Conservation (phyloP, 1,140 invertebrate genomes). For the Ruditapes philippinarum region DNA sequence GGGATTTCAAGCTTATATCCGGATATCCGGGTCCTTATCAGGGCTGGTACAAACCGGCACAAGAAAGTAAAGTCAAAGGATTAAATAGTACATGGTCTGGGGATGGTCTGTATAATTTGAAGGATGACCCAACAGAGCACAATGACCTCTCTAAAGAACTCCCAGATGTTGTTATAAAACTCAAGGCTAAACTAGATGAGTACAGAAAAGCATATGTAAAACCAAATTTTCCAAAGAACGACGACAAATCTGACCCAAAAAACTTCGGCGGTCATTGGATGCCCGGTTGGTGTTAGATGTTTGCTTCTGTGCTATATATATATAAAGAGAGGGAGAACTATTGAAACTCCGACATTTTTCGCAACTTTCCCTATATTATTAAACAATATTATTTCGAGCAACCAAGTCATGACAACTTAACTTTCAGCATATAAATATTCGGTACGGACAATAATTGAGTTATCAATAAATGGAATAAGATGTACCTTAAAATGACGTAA, state of each 20-base stretch:
- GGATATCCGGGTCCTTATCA: conserved; percentile 8
- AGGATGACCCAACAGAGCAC: conserved; percentile 67
- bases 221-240: conserved; percentile 45
- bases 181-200: conserved; percentile 53
- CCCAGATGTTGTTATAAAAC: conserved; percentile 63
- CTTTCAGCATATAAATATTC: too few relatives aligned
- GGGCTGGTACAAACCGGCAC: conserved; percentile 41
- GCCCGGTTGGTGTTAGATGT: conserved; percentile 73
- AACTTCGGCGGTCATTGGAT: conserved; percentile 66
- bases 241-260: conserved; percentile 51
- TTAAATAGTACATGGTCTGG: not conserved
- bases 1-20: conserved; percentile 47
- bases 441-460: too few relatives aligned
- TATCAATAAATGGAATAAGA: too few relatives aligned
- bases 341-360: too few relatives aligned
- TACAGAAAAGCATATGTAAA: conserved; percentile 67
- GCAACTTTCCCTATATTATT: too few relatives aligned
- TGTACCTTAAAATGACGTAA: too few relatives aligned
- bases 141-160: conserved; percentile 53
- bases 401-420: too few relatives aligned
- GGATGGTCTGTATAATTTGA: conserved; percentile 58
- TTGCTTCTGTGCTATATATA: too few relatives aligned
- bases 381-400: too few relatives aligned
- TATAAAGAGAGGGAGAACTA: too few relatives aligned
- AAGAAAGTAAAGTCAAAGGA: not conserved